These are phyloP conservation scores for Leucopsar rothschildi DNA, from an alignment of 2,113 vertebrate genomes.

Conservation along the genomic window DNA sequence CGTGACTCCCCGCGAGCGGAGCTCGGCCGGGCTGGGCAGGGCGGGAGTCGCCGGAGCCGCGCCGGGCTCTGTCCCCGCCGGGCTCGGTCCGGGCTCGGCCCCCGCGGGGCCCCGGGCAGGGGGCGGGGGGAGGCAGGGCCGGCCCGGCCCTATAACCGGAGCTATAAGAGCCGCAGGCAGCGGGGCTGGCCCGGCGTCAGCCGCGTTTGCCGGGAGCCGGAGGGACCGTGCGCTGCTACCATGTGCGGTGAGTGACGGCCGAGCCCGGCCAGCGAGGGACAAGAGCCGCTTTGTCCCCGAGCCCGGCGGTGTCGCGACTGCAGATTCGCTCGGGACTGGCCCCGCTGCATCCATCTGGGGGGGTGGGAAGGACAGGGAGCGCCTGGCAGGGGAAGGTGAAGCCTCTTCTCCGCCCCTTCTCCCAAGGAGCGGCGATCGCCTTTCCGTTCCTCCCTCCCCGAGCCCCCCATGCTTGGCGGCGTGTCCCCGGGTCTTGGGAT, in stretches of 20 bases:
- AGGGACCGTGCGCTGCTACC: background rate
- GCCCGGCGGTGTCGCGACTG: background rate
- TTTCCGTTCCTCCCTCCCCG: background rate
- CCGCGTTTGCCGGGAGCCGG: background rate
- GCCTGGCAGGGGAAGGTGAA: background rate
- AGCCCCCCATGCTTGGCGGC: background rate
- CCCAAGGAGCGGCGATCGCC: fast-evolving
- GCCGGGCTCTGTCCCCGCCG: background rate
- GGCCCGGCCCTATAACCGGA: background rate
- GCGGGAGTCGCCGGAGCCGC: fast-evolving
- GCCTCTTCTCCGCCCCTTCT: background rate
- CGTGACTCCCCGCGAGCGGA: fast-evolving
- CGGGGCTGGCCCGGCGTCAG: background rate
- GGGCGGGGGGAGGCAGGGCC: background rate
- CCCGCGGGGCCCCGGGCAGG: background rate
- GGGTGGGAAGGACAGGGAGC: background rate
- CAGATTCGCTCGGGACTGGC: background rate
- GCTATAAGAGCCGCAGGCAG: conserved; percentile 13
- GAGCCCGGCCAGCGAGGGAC: background rate
- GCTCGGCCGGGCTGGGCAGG: background rate
- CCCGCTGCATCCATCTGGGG: background rate
- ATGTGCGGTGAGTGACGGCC: conserved; percentile 63
- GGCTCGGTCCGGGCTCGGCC: background rate
- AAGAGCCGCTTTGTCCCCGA: background rate
- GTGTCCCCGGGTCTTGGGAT: fast-evolving